phyloP scores from a whole-genome alignment of 2,888 invertebrate species.

The Lepas anatifera region DNA sequence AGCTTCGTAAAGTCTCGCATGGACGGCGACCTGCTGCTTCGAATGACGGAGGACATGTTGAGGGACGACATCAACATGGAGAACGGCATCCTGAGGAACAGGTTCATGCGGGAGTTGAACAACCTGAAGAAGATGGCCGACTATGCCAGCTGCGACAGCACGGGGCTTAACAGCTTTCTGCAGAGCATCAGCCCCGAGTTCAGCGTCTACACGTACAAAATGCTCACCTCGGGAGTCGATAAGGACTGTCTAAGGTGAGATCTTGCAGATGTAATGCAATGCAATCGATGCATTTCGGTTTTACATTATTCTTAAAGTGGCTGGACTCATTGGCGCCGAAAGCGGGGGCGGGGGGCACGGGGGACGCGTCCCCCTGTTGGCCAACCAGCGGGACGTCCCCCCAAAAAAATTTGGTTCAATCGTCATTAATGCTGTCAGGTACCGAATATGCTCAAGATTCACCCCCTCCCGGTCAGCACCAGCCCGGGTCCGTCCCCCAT shows the following conservation, averaged over 20 bases:
- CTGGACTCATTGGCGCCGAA: no score
- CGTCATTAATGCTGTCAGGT: no score
- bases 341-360: no score
- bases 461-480: no score
- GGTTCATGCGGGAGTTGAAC: constrained; percentile 83
- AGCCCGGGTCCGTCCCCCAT: no score
- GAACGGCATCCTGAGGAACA: constrained; percentile 84
- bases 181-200: constrained; percentile 75
- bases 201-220: constrained; percentile 89
- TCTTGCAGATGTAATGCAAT: no score
- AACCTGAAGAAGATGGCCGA: constrained; percentile 92
- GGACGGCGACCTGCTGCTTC: constrained; percentile 88
- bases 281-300: no score
- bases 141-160: constrained; percentile 84
- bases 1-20: constrained; percentile 85
- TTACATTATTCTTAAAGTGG: no score
- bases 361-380: no score
- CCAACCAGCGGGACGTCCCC: no score
- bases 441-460: no score
- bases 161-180: constrained; percentile 77
- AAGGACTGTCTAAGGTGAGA: constrained; percentile 62
- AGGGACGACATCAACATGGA: constrained; percentile 81
- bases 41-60: constrained; percentile 82
- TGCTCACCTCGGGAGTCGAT: constrained; percentile 92
- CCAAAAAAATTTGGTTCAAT: no score